Evolutionary conservation across 2,888 invertebrate species (phyloP).

Genomic region (Metallyticus violacea): DNA sequence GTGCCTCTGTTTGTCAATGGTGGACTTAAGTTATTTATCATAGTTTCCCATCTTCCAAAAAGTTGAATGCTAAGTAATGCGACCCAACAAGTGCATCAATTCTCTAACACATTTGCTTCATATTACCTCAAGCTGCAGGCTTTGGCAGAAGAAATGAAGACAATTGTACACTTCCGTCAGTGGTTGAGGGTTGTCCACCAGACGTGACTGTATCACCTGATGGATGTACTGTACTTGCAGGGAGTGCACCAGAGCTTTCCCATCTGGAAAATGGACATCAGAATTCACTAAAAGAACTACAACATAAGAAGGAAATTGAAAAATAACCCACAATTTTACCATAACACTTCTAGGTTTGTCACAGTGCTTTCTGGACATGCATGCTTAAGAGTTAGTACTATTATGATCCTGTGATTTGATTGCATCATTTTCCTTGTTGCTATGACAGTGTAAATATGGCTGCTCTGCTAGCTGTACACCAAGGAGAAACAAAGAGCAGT

Average conservation of each 20-base stretch:
- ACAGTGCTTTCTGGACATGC: too few relatives aligned
- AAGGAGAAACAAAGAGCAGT: too few relatives aligned
- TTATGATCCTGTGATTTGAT: too few relatives aligned
- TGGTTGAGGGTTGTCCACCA: conserved; percentile 76
- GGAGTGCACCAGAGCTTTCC: conserved; percentile 91
- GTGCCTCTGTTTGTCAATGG: background rate
- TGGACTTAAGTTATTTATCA: too few relatives aligned
- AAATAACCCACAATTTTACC: background rate
- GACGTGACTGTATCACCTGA: conserved; percentile 85
- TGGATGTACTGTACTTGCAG: conserved; percentile 92
- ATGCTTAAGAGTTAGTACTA: too few relatives aligned
- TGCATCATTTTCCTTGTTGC: too few relatives aligned
- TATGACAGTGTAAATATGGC: too few relatives aligned
- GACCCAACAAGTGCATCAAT: background rate
- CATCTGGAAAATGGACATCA: conserved; percentile 59
- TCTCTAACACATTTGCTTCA: background rate
- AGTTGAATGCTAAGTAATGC: too few relatives aligned
- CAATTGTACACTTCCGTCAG: conserved; percentile 79
- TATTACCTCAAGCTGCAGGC: conserved; percentile 81
- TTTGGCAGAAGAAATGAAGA: conserved; percentile 91
- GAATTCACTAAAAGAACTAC: background rate
- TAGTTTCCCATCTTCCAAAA: too few relatives aligned
- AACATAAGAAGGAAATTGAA: background rate
- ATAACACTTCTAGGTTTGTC: too few relatives aligned
- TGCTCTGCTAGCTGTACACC: too few relatives aligned